phyloP scores from a whole-genome alignment of 2,888 invertebrate genomes.

The Drosophila subsilvestris region DNA sequence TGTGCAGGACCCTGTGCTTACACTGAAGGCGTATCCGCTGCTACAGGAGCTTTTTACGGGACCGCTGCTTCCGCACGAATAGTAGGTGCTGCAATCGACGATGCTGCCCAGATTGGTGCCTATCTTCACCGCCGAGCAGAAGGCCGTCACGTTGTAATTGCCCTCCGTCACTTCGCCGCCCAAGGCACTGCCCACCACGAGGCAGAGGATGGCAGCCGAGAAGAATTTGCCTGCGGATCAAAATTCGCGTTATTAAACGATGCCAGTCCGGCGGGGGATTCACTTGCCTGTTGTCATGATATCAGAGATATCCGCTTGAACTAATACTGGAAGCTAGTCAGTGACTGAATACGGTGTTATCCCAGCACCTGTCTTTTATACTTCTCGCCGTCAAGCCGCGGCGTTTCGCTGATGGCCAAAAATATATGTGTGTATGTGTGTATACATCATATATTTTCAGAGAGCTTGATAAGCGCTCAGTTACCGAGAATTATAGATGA shows the following conservation, averaged over 20 bases:
- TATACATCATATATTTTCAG: conserved; percentile 41
- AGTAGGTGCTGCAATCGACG: conserved; percentile 53
- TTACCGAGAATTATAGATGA: conserved; percentile 35
- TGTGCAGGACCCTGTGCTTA: conserved; percentile 11
- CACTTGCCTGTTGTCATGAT: conserved; percentile 41
- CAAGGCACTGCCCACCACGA: conserved; percentile 42
- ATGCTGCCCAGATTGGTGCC: conserved; percentile 58
- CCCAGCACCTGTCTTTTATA: conserved; percentile 39
- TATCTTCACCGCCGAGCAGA: conserved; percentile 40
- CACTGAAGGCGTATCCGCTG: conserved; percentile 41
- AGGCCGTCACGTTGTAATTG: conserved; percentile 61
- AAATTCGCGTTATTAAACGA: neutral
- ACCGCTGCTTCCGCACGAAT: conserved; percentile 40
- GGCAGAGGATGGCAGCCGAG: conserved; percentile 49
- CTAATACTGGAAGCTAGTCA: conserved; percentile 34
- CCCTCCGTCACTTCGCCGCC: conserved; percentile 49
- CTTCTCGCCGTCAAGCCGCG: neutral
- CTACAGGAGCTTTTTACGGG: conserved; percentile 37
- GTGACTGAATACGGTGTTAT: conserved; percentile 38
- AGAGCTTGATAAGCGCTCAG: conserved; percentile 35
- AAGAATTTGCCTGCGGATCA: conserved; percentile 48
- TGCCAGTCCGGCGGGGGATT: neutral
- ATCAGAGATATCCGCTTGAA: neutral
- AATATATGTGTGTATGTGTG: no score
- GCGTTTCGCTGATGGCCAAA: conserved; percentile 13